Conservation (phyloP, 1,140 invertebrate species). For the Brachionus koreanus region DNA sequence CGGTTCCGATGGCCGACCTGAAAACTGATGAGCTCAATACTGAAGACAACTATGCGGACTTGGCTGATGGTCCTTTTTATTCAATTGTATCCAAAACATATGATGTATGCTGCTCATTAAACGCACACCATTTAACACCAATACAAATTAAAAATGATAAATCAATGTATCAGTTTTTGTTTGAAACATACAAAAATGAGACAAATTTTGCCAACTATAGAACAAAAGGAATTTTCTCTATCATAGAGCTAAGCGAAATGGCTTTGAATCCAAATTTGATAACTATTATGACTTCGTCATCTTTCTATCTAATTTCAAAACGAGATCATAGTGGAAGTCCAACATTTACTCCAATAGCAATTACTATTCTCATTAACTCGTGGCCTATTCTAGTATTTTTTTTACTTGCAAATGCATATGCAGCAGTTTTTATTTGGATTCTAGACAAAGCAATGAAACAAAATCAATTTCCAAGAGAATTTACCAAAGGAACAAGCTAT, state of each 20-base stretch:
- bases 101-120: constrained; percentile 12
- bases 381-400: constrained; percentile 37
- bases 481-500: constrained; percentile 17
- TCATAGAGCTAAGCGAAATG: not conserved
- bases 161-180: constrained; percentile 3
- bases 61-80: constrained; percentile 12
- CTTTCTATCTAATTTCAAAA: constrained; percentile 35
- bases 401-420: constrained; percentile 29
- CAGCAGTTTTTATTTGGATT: constrained; percentile 31
- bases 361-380: constrained; percentile 16
- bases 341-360: constrained; percentile 35
- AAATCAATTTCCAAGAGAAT: constrained; percentile 31
- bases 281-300: not conserved
- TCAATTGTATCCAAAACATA: constrained; percentile 14
- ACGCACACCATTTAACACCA: not conserved
- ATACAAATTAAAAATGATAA: not conserved
- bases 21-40: not conserved
- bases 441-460: constrained; percentile 2
- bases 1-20: not conserved
- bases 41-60: not conserved
- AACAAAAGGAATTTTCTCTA: constrained; percentile 12
- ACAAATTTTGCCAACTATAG: not conserved
- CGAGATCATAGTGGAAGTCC: constrained; percentile 32
- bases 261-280: not conserved
- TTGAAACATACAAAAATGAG: not conserved